Percentiles rank a stretch among this genome's conserved stretches.
These are phyloP conservation scores for Papilio glaucus DNA, from an alignment of 1,140 invertebrate species.

Conservation along the genomic window DNA sequence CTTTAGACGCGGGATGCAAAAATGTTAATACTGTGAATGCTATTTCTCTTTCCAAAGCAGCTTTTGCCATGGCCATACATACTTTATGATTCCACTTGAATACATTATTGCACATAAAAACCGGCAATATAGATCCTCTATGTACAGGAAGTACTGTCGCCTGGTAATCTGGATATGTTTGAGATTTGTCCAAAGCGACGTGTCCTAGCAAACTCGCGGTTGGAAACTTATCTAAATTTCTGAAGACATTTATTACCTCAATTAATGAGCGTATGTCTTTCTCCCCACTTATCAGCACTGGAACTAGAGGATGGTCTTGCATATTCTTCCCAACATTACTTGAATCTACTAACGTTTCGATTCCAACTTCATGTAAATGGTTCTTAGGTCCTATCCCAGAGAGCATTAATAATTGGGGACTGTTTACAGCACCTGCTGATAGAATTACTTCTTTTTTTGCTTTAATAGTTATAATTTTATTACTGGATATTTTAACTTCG, in stretches of 20 bases:
- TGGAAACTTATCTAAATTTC: conserved; percentile 49
- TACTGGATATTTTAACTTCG: conserved; percentile 70
- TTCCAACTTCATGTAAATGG: conserved; percentile 67
- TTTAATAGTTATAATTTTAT: conserved; percentile 49
- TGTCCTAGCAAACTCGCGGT: conserved; percentile 45
- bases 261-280: conserved; percentile 31
- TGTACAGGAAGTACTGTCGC: conserved; percentile 50
- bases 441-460: conserved; percentile 82
- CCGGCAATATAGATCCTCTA: conserved; percentile 81
- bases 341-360: conserved; percentile 81
- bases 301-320: conserved; percentile 89
- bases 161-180: conserved; percentile 60
- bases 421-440: conserved; percentile 81
- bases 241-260: conserved; percentile 43
- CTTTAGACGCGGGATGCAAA: conserved; percentile 90
- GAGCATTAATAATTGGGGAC: conserved; percentile 79
- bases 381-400: conserved; percentile 75
- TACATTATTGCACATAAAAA: conserved; percentile 87
- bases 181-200: conserved; percentile 55
- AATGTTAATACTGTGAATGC: conserved; percentile 92
- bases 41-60: conserved; percentile 87
- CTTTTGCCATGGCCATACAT: conserved; percentile 64
- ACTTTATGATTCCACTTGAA: conserved; percentile 85
- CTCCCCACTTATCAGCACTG: conserved; percentile 85
- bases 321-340: conserved; percentile 88